phyloP scores from a whole-genome alignment of 64 coral and sea anemone species.

The Montipora efflorescens region DNA sequence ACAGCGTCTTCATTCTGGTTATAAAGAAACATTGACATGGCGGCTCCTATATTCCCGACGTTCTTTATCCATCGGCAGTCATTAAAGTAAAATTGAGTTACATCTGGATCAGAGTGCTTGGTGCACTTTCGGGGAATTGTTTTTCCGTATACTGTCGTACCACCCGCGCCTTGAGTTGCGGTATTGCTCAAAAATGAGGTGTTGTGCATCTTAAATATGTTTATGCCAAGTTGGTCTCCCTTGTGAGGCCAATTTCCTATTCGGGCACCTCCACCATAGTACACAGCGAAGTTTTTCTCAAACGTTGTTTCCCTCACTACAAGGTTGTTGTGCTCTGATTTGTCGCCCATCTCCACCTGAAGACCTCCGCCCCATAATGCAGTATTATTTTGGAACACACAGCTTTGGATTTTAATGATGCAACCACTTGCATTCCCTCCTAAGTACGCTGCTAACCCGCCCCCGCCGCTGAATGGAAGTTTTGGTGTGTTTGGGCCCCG shows the following conservation, averaged over 20 bases:
- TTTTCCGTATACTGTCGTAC: slow-evolving; percentile 67
- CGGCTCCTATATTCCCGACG: slow-evolving; percentile 71
- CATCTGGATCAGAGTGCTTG: background rate
- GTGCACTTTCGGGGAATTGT: slow-evolving; percentile 37
- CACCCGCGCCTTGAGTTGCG: slow-evolving; percentile 66
- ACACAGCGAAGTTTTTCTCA: slow-evolving; percentile 68
- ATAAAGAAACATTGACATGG: slow-evolving; percentile 66
- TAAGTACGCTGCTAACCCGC: slow-evolving; percentile 75
- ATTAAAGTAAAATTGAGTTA: slow-evolving; percentile 42
- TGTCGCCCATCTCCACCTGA: slow-evolving; percentile 46
- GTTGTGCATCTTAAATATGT: slow-evolving; percentile 18
- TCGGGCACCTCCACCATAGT: slow-evolving; percentile 70
- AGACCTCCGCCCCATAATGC: slow-evolving; percentile 87
- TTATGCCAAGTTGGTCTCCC: background rate
- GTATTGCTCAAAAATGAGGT: slow-evolving; percentile 58
- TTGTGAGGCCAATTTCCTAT: slow-evolving; percentile 36
- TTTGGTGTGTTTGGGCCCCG: slow-evolving; percentile 29
- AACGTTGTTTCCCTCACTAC: slow-evolving; percentile 42
- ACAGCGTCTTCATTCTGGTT: slow-evolving; percentile 76
- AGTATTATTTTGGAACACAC: slow-evolving; percentile 51
- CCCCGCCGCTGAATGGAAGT: slow-evolving; percentile 77
- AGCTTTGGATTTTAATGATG: slow-evolving; percentile 62
- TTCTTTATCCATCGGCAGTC: slow-evolving; percentile 56
- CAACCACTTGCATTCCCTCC: slow-evolving; percentile 66
- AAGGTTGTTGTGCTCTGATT: slow-evolving; percentile 55